phyloP scores from a whole-genome alignment of 2,888 invertebrate genomes.

The Stenodema calcarata region DNA sequence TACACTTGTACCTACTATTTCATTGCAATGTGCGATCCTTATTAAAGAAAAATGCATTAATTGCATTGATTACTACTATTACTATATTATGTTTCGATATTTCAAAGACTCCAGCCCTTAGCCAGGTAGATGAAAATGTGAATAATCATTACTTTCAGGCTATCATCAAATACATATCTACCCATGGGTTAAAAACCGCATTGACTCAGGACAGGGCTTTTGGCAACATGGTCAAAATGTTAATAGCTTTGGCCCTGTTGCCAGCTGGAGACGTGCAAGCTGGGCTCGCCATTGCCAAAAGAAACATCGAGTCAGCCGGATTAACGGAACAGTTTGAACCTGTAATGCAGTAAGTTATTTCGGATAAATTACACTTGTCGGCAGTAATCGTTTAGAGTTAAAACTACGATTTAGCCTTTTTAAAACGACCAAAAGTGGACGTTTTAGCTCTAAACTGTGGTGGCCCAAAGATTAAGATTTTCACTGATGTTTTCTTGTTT shows the following conservation, averaged over 20 bases:
- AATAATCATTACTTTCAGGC: background rate
- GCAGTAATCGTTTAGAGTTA: background rate
- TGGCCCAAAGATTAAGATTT: background rate
- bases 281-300: background rate
- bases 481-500: background rate
- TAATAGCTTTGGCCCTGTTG: too few species aligned
- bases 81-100: background rate
- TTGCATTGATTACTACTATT: background rate
- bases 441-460: background rate
- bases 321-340: background rate
- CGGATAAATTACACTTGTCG: background rate
- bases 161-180: conserved; percentile 1
- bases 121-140: background rate
- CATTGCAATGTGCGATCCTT: background rate
- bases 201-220: background rate
- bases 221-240: conserved; percentile 11
- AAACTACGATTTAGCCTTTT: background rate
- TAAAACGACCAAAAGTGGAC: background rate
- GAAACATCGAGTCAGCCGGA: conserved; percentile 2
- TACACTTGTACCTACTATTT: background rate
- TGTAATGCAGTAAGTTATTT: background rate
- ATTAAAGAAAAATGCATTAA: background rate
- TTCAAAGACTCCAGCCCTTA: background rate
- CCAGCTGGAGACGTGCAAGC: background rate
- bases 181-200: background rate